Base-by-base conservation (phyloP, 2,113 vertebrate genomes). In the Columba janthina region DNA sequence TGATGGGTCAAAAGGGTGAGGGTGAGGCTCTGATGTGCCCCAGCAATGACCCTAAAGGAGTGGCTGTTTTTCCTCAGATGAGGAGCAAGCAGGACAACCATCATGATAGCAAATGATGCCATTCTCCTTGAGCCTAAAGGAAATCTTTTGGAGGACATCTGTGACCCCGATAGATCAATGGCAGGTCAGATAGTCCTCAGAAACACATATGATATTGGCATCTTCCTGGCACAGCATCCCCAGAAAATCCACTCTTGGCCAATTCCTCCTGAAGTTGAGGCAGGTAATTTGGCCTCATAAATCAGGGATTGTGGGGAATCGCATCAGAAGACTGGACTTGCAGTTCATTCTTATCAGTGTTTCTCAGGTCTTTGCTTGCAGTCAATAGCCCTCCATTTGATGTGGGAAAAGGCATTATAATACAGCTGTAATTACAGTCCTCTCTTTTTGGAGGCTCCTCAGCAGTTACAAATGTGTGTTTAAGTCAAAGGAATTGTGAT, bases 321-420 rank as follows among this genome's bases (percentile, higher is more conserved):
- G 1, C 81, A 29, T 38, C 0, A 2, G 31, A 93, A 54, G 42
- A 40, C 66, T 5, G 5, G 77, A 67, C 96, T 72, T 74, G 67
- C 80, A 96, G 80, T 80, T 94, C 95, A 89, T 96, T 92, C 89
- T 95, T 93, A 90, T 89, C 92, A 93, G 84, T 46, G 74, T 42
- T 94, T 48, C 79, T 93, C 85, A 81, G 87, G 87, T 94, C 85
- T 83, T 93, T 67, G 44, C 75, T 91, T 0, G 13, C 74, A 86
- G 90, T 93, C 94, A 71, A 91, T 95, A 96, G 67, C n/a, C 46
- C 80, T 93, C 60, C 64, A 57, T 92, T 85, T 80, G 77, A 79
- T 3, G 3, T 57, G 79, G 83, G 69, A 90, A 87, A 34, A 74
- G 74, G 51, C 58, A 77, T 88, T 77, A 73, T 80, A 64, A 96